Evolutionary conservation across 2,888 invertebrate genomes (phyloP).

Genomic region (Ectobius pallidus): DNA sequence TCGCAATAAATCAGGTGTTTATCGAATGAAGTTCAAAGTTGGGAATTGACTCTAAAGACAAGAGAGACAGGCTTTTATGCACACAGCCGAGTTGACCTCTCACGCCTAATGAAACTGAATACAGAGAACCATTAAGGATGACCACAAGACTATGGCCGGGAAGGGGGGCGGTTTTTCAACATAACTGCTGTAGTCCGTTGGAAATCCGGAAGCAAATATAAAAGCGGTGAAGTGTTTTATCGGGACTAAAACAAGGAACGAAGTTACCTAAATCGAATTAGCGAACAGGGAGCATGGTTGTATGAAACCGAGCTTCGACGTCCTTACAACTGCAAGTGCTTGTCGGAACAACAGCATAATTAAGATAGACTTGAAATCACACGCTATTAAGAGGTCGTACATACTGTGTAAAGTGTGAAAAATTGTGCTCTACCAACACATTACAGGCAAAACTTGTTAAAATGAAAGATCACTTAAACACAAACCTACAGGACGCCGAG

Average conservation of each 20-base stretch:
- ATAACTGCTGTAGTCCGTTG: neutral
- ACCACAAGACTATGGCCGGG: neutral
- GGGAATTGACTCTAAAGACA: no score
- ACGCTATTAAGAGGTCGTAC: neutral
- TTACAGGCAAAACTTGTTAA: no score
- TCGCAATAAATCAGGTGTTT: no score
- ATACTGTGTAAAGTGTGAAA: no score
- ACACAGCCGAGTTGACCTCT: no score
- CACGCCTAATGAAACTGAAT: no score
- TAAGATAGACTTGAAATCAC: neutral
- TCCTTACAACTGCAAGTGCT: neutral
- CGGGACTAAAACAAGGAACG: neutral
- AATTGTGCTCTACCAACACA: no score
- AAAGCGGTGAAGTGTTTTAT: neutral
- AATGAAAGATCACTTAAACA: no score
- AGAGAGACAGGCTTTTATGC: no score
- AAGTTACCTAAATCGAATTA: constrained; percentile 1
- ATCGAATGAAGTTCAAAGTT: no score
- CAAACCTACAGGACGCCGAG: no score
- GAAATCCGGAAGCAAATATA: neutral
- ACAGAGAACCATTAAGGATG: neutral
- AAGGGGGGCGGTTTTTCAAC: neutral
- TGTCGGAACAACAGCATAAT: neutral
- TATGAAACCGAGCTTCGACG: neutral
- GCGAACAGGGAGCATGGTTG: neutral